phyloP scores from a whole-genome alignment of 2,888 invertebrate species.

The Parnassius glacialis region DNA sequence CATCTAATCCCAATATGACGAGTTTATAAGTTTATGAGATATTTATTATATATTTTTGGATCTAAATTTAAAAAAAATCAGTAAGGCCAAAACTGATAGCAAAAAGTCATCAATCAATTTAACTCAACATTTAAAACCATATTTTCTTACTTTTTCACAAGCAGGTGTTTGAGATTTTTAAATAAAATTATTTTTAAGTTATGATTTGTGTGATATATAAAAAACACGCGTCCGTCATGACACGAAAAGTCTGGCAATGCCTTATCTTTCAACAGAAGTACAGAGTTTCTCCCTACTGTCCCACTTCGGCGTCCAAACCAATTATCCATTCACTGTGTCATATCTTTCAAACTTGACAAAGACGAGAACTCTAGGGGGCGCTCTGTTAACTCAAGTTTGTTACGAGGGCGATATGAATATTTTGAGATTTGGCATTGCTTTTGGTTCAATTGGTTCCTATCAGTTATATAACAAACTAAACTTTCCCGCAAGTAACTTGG shows the following conservation, averaged over 20 bases:
- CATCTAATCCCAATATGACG: too few species aligned
- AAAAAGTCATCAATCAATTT: too few species aligned
- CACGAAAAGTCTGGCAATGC: not conserved
- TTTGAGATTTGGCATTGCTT: constrained; percentile 9
- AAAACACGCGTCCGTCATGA: too few species aligned
- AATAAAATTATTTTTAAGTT: too few species aligned
- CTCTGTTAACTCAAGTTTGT: constrained; percentile 8
- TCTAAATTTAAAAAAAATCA: too few species aligned
- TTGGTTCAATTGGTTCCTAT: constrained; percentile 4
- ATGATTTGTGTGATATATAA: too few species aligned
- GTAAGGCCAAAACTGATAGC: too few species aligned
- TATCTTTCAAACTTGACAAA: constrained; percentile 15
- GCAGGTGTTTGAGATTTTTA: too few species aligned
- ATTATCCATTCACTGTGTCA: constrained; percentile 15
- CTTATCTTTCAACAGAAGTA: not conserved
- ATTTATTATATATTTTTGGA: too few species aligned
- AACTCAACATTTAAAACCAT: too few species aligned
- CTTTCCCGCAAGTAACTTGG: not conserved
- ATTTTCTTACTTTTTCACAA: too few species aligned
- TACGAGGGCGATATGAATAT: constrained; percentile 21
- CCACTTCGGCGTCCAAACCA: constrained; percentile 11
- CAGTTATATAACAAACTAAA: not conserved
- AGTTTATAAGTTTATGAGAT: too few species aligned
- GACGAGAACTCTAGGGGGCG: constrained; percentile 12
- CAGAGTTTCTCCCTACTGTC: constrained; percentile 10